phyloP scores from a whole-genome alignment of 2,113 vertebrate species.

The Melanerpes aurifrons region DNA sequence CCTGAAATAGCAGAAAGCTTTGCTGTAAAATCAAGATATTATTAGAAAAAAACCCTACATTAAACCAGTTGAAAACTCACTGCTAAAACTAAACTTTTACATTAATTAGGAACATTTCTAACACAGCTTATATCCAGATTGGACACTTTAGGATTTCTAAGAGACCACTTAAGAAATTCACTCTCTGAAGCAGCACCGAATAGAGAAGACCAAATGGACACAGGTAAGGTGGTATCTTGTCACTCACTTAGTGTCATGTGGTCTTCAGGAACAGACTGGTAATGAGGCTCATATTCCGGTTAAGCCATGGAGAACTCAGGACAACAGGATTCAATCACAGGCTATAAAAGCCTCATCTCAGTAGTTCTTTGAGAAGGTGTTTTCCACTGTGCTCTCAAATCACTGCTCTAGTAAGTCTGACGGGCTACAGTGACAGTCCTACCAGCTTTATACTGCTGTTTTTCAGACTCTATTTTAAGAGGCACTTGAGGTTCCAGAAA shows the following conservation, averaged over 20 bases:
- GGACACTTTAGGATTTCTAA: background rate
- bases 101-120: background rate
- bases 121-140: background rate
- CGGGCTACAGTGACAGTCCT: fast-evolving
- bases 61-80: background rate
- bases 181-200: background rate
- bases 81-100: background rate
- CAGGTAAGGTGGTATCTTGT: background rate
- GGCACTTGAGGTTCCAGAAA: background rate
- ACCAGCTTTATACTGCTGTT: background rate
- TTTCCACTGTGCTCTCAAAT: background rate
- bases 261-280: background rate
- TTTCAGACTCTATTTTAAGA: conserved; percentile 2
- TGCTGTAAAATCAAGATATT: background rate
- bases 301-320: background rate
- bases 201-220: background rate
- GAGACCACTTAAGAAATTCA: background rate
- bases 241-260: background rate
- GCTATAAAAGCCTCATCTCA: background rate
- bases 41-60: background rate
- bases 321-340: background rate
- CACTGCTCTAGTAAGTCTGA: background rate
- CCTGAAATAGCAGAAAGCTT: background rate
- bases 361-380: background rate
- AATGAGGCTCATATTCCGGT: background rate